Conservation (phyloP, 2,113 vertebrate species). For the Myiozetetes cayanensis region DNA sequence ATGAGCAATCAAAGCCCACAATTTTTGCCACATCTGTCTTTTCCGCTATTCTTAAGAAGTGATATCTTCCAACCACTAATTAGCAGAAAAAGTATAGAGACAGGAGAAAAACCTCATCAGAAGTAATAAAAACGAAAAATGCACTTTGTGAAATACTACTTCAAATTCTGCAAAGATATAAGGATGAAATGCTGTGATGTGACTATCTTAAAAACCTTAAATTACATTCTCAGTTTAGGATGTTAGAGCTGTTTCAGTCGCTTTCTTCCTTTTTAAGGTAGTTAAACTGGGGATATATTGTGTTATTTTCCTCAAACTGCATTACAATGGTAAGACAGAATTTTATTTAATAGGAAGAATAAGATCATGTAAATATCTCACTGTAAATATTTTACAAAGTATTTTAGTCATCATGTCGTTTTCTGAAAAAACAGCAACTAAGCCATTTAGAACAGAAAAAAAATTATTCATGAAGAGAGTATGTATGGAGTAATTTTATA, state of each 20-base stretch:
- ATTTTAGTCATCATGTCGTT: background rate
- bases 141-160: background rate
- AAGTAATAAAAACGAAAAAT: background rate
- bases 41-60: slow-evolving; percentile 26
- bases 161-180: background rate
- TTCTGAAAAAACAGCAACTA: background rate
- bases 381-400: background rate
- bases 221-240: background rate
- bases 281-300: background rate
- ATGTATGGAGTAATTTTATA: background rate
- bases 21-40: background rate
- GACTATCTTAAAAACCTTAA: background rate
- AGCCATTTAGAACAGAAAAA: background rate
- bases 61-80: background rate
- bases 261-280: background rate
- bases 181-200: background rate
- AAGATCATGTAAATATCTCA: background rate
- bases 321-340: background rate
- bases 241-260: background rate
- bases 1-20: background rate
- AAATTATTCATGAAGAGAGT: background rate
- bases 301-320: background rate
- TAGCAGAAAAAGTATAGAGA: background rate
- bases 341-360: background rate
- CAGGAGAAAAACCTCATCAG: background rate